phyloP scores from a whole-genome alignment of 2,797 vertebrate species.

The Tiaroga cobitis region DNA sequence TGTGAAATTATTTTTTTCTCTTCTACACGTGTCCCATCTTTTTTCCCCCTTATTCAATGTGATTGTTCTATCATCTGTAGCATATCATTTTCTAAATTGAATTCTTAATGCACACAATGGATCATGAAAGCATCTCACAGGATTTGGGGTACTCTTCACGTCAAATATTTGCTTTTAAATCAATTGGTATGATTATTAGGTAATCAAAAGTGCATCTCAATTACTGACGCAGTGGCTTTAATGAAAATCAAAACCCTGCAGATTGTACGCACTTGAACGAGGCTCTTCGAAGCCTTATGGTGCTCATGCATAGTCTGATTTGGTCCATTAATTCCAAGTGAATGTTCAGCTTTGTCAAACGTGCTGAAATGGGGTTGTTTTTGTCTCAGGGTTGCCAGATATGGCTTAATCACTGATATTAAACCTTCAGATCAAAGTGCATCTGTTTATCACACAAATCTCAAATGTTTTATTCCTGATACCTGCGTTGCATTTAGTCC shows the following conservation, averaged over 20 bases:
- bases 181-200: not conserved
- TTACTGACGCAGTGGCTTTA: slow-evolving; percentile 24
- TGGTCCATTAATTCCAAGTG: slow-evolving; percentile 46
- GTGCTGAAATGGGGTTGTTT: slow-evolving; percentile 45
- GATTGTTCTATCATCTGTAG: slow-evolving; percentile 51
- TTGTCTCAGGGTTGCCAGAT: slow-evolving; percentile 66
- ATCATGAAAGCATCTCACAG: not conserved
- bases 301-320: slow-evolving; percentile 32
- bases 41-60: slow-evolving; percentile 3
- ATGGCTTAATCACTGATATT: slow-evolving; percentile 53
- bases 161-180: slow-evolving; percentile 12
- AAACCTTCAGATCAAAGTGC: slow-evolving; percentile 63
- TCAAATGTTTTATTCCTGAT: slow-evolving; percentile 7
- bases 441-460: slow-evolving; percentile 64
- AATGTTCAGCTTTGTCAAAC: slow-evolving; percentile 43
- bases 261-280: slow-evolving; percentile 41
- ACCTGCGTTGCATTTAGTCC: slow-evolving; percentile 13
- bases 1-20: slow-evolving; percentile 25
- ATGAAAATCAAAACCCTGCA: slow-evolving; percentile 27
- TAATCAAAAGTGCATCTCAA: slow-evolving; percentile 12
- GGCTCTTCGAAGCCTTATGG: slow-evolving; percentile 39
- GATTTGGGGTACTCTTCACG: slow-evolving; percentile 3
- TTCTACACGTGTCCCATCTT: slow-evolving; percentile 18
- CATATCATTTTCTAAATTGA: slow-evolving; percentile 55
- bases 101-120: slow-evolving; percentile 2